A percentile compares a stretch with the other conserved stretches of the same genome.
phyloP scores from a whole-genome alignment of 2,888 invertebrate species.

The Nematopogon swammerdamellus region DNA sequence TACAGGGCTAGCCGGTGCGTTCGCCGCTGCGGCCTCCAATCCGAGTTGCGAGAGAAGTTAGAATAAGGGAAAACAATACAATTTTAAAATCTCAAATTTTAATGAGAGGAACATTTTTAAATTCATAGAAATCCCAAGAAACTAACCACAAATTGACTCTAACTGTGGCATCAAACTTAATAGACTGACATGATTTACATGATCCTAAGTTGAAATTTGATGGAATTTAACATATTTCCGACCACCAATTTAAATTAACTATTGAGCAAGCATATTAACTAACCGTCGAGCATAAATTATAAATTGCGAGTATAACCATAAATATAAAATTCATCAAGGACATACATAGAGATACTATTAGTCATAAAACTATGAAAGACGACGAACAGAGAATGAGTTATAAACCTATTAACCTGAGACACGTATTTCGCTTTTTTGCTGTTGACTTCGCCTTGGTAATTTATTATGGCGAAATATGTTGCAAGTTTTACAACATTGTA shows the following conservation, averaged over 20 bases:
- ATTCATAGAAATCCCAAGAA: too few relatives aligned
- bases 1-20: neutral
- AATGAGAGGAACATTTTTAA: too few relatives aligned
- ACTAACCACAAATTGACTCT: too few relatives aligned
- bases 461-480: neutral
- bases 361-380: neutral
- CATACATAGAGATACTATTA: neutral
- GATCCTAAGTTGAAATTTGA: neutral
- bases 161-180: too few relatives aligned
- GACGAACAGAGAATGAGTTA: neutral
- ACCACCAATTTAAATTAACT: neutral
- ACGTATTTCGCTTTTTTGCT: neutral
- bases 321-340: neutral
- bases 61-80: too few relatives aligned
- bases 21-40: too few relatives aligned
- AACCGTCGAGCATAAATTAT: neutral
- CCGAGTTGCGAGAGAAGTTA: too few relatives aligned
- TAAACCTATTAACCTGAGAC: neutral
- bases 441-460: neutral
- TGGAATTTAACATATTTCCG: neutral
- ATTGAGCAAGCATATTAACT: neutral
- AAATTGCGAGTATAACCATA: neutral
- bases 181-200: neutral
- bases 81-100: too few relatives aligned
- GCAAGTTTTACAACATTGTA: neutral